phyloP scores from a whole-genome alignment of 2,888 invertebrate genomes.

The Ornithoptera priamus region DNA sequence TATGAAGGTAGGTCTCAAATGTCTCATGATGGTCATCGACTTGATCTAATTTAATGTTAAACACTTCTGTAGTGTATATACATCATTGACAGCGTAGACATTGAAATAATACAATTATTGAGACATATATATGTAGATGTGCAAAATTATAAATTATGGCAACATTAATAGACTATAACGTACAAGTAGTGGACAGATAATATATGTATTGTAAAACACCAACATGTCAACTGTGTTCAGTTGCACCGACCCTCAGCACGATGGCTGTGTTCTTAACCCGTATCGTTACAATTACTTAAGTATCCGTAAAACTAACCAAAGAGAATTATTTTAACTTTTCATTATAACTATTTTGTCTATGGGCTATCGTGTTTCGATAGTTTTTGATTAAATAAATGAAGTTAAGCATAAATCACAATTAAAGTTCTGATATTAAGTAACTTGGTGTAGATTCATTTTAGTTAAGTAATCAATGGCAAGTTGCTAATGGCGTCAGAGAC shows the following conservation, averaged over 20 bases:
- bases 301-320: background rate
- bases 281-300: slow-evolving; percentile 3
- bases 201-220: slow-evolving; percentile 5
- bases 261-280: slow-evolving; percentile 13
- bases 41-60: too few species aligned
- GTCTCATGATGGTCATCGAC: background rate
- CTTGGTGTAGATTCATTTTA: too few species aligned
- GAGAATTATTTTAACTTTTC: background rate
- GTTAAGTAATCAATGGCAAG: too few species aligned
- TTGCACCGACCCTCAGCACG: slow-evolving; percentile 9
- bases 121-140: slow-evolving; percentile 7
- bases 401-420: background rate
- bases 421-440: too few species aligned
- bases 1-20: background rate
- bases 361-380: background rate
- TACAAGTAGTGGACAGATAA: slow-evolving; percentile 24
- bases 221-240: slow-evolving; percentile 7
- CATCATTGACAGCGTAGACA: background rate
- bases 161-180: slow-evolving; percentile 35
- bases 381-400: too few species aligned
- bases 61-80: background rate
- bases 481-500: too few species aligned
- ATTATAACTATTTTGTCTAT: background rate
- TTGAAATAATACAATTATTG: background rate
- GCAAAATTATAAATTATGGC: slow-evolving; percentile 38